Evolutionary conservation across 2,113 vertebrate species (phyloP).

Genomic region (Natator depressus): DNA sequence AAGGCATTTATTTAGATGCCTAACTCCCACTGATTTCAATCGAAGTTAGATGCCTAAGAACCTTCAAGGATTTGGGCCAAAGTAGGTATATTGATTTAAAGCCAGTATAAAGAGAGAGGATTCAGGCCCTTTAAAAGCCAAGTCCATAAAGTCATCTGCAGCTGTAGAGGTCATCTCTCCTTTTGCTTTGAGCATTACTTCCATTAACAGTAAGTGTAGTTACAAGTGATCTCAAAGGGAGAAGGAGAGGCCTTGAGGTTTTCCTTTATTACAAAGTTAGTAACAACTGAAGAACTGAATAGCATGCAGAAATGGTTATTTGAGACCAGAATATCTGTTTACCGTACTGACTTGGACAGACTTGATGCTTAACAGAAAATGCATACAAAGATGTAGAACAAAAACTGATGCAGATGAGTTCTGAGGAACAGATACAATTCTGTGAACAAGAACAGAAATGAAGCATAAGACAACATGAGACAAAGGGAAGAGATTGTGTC

Average conservation of each 20-base stretch:
- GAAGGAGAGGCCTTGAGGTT: background rate
- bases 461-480: slow-evolving; percentile 4
- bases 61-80: background rate
- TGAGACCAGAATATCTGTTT: background rate
- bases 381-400: background rate
- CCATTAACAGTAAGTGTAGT: background rate
- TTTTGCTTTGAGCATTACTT: background rate
- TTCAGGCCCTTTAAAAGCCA: background rate
- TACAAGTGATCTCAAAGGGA: background rate
- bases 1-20: background rate
- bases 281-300: background rate
- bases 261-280: background rate
- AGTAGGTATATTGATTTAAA: background rate
- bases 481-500: background rate
- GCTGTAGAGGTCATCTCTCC: background rate
- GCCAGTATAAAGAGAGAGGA: background rate
- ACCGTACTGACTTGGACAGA: background rate
- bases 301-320: background rate
- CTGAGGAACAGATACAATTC: background rate
- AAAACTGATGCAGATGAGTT: background rate
- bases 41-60: background rate
- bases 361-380: background rate
- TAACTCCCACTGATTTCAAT: background rate
- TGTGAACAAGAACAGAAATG: slow-evolving; percentile 2
- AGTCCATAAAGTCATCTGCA: background rate